Evolutionary conservation across 1,140 invertebrate species (phyloP), one percentile per base, ranked within the genome.

Genomic region (Cryptotermes secundus): DNA sequence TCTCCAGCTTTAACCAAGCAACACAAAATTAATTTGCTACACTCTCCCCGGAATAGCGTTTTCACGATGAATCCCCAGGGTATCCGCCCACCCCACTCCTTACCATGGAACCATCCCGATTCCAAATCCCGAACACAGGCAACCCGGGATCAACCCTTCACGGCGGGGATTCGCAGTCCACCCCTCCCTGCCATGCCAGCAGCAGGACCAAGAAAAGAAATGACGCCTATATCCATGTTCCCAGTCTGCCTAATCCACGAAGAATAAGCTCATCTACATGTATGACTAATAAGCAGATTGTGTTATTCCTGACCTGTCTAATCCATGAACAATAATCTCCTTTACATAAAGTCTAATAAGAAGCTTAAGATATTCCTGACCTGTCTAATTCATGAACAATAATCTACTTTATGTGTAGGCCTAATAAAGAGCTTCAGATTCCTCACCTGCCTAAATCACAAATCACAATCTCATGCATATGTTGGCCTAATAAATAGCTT

Each of bases 1-100:
- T 31, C 59, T 72, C 26, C 59, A 72, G 59, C n/a, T 31, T 72
- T 72, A 72, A 72, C 59, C 59, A 72, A 72, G 26, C 59, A 72
- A 72, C 59, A 72, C 59, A 31, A 72, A 72, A 72, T 72, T 72
- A 72, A 72, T 72, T 72, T n/a, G 59, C 59, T 72, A 31, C 59
- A 72, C 59, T 72, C 59, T 31, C 59, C 26, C 59, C 59, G n/a
- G 59, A n/a, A 31, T 72, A 72, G 31, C 59, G 59, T n/a, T 72
- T 72, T 72, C 59, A 26, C 59, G n/a, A 72, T 72, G 59, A 72
- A 72, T 72, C 59, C 59, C 59, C 14, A 72, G 59, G 59, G 59
- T 31, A 7, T 16, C 14, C 31, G 6, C 59, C 22, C n/a, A n/a
- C n/a, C 45, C 45, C 45, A 49, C 45, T 49, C 45, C 45, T 49